Base-by-base conservation (phyloP, 2,797 vertebrate genomes). In the Tolypeutes matacus region DNA sequence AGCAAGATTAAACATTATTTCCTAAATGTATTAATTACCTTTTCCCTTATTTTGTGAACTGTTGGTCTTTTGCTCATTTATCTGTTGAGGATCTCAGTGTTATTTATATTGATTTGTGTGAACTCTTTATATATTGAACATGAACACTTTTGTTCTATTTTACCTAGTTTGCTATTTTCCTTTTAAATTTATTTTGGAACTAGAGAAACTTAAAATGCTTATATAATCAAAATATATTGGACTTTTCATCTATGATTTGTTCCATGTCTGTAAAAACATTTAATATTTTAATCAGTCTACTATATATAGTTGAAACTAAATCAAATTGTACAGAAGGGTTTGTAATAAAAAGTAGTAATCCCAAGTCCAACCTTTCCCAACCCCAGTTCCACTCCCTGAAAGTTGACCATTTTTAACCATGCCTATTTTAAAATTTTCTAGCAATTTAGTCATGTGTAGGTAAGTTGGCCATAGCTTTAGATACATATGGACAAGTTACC, bases 181-280 rank as follows among this genome's bases (percentile, higher is more conserved):
- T 92, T 94, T 89, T 20, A 89, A 81, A 60, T 83, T 82, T 73
- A 29, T 69, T 87, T 84, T 75, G 34, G 73, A 56, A 27, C 31
- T 67, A 77, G 29, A 78, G n/a, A 51, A 94, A 89, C 8, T 77
- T 17, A 53, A 39, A 73, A 72, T 65, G 36, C 20, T 42, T 64
- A 51, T 34, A 20, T 39, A 77, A 67, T 95, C 11, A 84, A 69
- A 84, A 49, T 18, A 58, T 23, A 85, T 15, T 90, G 29, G 51
- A 31, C 51, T 60, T 85, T 27, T 75, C 51, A 31, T 86, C 39
- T 46, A 62, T 75, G 58, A 62, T 36, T 69, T 86, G 94, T 39
- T 42, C 64, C 49, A n/a, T 39, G 20, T 85, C 46, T 84, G 46
- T 21, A 36, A 80, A 91, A 78, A 51, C n/a, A 75, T 85, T 65